Conservation (phyloP, 2,113 vertebrate species). For the Hepsetus odoe region DNA sequence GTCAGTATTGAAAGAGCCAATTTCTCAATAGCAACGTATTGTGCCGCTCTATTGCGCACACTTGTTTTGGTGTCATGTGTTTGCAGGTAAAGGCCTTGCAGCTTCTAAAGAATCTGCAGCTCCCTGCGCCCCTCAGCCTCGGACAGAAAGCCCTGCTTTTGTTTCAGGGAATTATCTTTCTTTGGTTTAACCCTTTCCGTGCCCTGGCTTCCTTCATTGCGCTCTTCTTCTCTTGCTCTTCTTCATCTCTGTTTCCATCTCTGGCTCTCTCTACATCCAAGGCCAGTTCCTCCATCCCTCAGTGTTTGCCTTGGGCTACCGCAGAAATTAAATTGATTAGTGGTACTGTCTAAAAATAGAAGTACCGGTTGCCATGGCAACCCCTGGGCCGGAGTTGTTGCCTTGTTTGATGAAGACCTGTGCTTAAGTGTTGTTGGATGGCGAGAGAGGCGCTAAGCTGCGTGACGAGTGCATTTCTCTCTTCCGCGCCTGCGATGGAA, state of each 20-base stretch:
- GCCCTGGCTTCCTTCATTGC: conserved; percentile 21
- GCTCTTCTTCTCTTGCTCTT: neutral
- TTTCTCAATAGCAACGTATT: neutral
- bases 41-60: neutral
- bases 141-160: conserved; percentile 8
- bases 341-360: conserved; percentile 66
- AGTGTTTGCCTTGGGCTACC: conserved; percentile 54
- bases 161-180: conserved; percentile 10
- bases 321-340: conserved; percentile 68
- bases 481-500: neutral
- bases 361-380: conserved; percentile 60
- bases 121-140: neutral
- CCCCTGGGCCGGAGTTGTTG: conserved; percentile 59
- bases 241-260: neutral
- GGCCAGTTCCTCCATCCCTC: conserved; percentile 41
- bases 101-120: conserved; percentile 8
- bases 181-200: conserved; percentile 33
- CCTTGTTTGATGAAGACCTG: conserved; percentile 61
- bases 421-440: conserved; percentile 59
- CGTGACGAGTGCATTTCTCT: conserved; percentile 6
- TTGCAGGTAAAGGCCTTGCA: neutral
- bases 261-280: conserved; percentile 9
- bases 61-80: neutral
- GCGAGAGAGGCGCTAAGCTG: conserved; percentile 10
- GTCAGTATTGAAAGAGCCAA: too few relatives aligned